These are phyloP conservation scores for Drosophila kanekoi DNA, from an alignment of 2,888 invertebrate species.

Conservation along the genomic window DNA sequence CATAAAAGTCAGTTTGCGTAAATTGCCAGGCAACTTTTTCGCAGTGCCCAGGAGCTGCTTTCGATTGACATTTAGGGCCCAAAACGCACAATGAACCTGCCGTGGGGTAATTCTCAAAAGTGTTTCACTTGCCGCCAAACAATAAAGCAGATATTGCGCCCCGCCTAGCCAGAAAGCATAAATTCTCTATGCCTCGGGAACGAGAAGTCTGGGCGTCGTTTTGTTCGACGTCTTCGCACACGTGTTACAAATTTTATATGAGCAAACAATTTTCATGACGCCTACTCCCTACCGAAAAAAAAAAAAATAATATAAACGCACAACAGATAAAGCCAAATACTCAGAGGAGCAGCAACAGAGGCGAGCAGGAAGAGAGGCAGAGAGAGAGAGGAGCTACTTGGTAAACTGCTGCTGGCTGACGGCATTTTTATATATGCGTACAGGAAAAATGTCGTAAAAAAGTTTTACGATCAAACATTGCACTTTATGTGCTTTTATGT, in stretches of 20 bases:
- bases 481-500: slow-evolving; percentile 82
- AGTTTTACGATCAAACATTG: slow-evolving; percentile 82
- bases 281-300: slow-evolving; percentile 13
- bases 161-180: slow-evolving; percentile 53
- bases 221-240: slow-evolving; percentile 52
- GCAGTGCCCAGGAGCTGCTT: background rate
- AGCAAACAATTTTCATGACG: slow-evolving; percentile 66
- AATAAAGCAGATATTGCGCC: slow-evolving; percentile 72
- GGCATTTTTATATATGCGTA: slow-evolving; percentile 75
- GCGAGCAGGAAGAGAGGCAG: background rate
- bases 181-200: slow-evolving; percentile 61
- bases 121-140: slow-evolving; percentile 80
- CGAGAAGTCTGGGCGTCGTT: slow-evolving; percentile 17
- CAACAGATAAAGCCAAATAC: slow-evolving; percentile 77
- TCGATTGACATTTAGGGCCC: slow-evolving; percentile 52
- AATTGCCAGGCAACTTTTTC: slow-evolving; percentile 48
- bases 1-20: slow-evolving; percentile 22
- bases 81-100: slow-evolving; percentile 28
- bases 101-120: slow-evolving; percentile 74
- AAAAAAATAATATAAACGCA: slow-evolving; percentile 66
- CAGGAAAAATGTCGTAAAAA: slow-evolving; percentile 82
- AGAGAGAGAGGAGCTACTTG: background rate
- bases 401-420: slow-evolving; percentile 46
- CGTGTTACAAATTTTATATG: slow-evolving; percentile 82
- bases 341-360: slow-evolving; percentile 45